These are phyloP conservation scores for Otis tarda DNA, from an alignment of 2,113 vertebrate genomes.

Conservation along the genomic window DNA sequence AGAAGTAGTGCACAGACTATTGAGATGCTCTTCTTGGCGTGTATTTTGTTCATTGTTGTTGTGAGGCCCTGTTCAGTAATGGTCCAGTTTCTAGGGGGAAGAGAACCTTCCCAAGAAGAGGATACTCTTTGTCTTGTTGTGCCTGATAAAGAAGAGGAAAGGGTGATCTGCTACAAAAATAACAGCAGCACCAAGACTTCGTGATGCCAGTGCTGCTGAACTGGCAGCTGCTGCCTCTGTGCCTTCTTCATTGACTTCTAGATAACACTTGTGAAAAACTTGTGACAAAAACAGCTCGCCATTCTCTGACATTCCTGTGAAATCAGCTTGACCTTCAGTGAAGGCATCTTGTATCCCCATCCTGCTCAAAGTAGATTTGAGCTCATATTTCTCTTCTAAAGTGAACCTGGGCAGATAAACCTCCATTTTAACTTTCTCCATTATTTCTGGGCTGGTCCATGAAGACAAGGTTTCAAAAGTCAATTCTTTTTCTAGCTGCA, in stretches of 20 bases:
- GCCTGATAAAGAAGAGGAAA: conserved; percentile 88
- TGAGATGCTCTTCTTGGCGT: background rate
- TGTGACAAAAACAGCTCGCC: conserved; percentile 70
- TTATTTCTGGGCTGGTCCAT: conserved; percentile 80
- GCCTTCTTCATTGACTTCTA: conserved; percentile 78
- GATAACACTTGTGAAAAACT: conserved; percentile 75
- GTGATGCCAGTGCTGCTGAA: conserved; percentile 70
- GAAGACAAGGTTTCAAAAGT: conserved; percentile 79
- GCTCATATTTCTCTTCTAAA: conserved; percentile 78
- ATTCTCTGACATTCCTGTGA: conserved; percentile 72
- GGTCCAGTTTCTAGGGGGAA: conserved; percentile 68
- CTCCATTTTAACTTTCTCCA: conserved; percentile 71
- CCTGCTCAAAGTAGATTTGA: conserved; percentile 75
- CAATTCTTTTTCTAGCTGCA: conserved; percentile 81
- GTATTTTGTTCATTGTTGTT: background rate
- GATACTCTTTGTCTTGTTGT: conserved; percentile 77
- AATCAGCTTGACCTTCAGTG: conserved; percentile 61
- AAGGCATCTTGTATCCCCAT: conserved; percentile 82
- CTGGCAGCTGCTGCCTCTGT: conserved; percentile 77
- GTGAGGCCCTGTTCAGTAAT: background rate
- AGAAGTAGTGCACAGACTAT: background rate
- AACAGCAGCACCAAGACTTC: conserved; percentile 65
- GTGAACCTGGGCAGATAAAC: conserved; percentile 84
- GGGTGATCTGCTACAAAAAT: conserved; percentile 87
- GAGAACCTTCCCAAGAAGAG: conserved; percentile 84